phyloP scores from a whole-genome alignment of 2,797 vertebrate species.

The Arctocebus calabarensis region DNA sequence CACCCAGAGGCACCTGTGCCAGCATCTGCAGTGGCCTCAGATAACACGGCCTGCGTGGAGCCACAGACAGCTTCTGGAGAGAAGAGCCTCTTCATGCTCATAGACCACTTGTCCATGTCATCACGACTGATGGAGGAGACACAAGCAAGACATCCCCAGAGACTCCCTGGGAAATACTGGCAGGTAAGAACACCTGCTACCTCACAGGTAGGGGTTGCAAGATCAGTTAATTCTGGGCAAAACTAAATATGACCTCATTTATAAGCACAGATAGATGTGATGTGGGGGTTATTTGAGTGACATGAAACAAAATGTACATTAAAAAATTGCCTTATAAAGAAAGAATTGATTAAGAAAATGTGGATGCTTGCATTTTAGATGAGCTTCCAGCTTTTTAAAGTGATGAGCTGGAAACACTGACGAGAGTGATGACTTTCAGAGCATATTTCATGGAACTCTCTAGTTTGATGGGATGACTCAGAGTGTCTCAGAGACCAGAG shows the following conservation, averaged over 20 bases:
- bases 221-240: neutral
- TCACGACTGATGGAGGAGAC: neutral
- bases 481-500: neutral
- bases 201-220: neutral
- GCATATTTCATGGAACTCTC: neutral
- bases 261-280: neutral
- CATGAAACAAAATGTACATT: neutral
- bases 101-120: neutral
- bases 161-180: neutral
- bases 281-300: neutral
- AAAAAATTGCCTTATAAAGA: constrained; percentile 3
- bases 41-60: neutral
- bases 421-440: neutral
- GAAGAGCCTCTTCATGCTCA: neutral
- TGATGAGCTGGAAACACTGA: neutral
- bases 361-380: neutral
- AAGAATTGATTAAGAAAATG: neutral
- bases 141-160: neutral
- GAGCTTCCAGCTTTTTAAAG: neutral
- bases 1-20: neutral
- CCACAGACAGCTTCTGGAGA: too few relatives aligned
- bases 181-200: neutral
- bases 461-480: neutral
- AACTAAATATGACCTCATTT: neutral
- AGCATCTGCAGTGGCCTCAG: neutral